A percentile compares a stretch with the other conserved stretches of the same genome.
Conservation (phyloP, 1,140 invertebrate species). For the Musca vetustissima region DNA sequence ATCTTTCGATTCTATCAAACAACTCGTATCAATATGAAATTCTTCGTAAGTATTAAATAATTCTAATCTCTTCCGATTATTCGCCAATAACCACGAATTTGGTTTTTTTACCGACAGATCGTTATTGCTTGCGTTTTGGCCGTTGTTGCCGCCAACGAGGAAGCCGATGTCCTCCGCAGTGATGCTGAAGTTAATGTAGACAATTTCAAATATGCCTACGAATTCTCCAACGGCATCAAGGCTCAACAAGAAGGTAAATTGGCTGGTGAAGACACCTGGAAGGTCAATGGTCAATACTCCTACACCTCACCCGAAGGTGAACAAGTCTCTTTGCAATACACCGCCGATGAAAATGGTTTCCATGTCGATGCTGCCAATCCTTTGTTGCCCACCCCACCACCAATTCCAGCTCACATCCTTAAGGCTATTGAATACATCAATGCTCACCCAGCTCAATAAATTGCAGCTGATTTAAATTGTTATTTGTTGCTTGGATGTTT, state of each 20-base stretch:
- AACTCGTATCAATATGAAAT: slow-evolving; percentile 40
- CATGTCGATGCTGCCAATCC: slow-evolving; percentile 62
- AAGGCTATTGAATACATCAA: slow-evolving; percentile 58
- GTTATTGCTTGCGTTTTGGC: slow-evolving; percentile 45
- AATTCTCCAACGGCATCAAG: slow-evolving; percentile 79
- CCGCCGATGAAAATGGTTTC: slow-evolving; percentile 73
- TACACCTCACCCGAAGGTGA: slow-evolving; percentile 73
- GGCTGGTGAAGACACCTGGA: slow-evolving; percentile 65
- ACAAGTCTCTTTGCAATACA: slow-evolving; percentile 44
- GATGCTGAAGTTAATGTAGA: slow-evolving; percentile 35
- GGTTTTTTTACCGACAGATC: slow-evolving; percentile 33
- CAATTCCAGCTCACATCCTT: slow-evolving; percentile 65
- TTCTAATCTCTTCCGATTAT: no score
- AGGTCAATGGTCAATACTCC: slow-evolving; percentile 71
- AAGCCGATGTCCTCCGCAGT: slow-evolving; percentile 31
- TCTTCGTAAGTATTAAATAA: slow-evolving; percentile 47
- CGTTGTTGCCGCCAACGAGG: slow-evolving; percentile 39
- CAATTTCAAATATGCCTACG: slow-evolving; percentile 55
- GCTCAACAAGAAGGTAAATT: slow-evolving; percentile 73
- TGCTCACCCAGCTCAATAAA: slow-evolving; percentile 44
- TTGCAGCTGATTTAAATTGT: not conserved
- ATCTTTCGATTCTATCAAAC: no score
- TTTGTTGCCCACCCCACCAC: slow-evolving; percentile 68
- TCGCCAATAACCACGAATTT: not conserved
- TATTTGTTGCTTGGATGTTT: not conserved